Evolutionary conservation across 2,888 invertebrate genomes (phyloP).

Genomic region (Ecdyonurus torrentis): DNA sequence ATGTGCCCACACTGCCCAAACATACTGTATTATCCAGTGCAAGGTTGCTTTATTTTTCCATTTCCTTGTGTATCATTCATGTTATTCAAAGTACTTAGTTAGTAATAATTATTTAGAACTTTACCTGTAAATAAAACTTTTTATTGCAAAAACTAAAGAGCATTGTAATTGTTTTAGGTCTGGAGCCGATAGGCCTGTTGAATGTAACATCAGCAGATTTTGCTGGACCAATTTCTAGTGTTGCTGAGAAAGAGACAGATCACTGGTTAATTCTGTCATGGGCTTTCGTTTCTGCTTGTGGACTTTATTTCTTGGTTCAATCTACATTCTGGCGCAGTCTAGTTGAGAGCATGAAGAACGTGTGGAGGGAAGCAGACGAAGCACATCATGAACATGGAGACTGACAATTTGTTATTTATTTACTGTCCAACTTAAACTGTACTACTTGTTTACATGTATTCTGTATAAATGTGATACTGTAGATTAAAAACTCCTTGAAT

Average conservation of each 20-base stretch:
- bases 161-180: slow-evolving; percentile 25
- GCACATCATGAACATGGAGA: slow-evolving; percentile 65
- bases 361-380: slow-evolving; percentile 68
- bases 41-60: too few relatives aligned
- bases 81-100: too few relatives aligned
- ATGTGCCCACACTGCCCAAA: too few relatives aligned
- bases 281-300: slow-evolving; percentile 62
- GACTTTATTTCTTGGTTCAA: slow-evolving; percentile 56
- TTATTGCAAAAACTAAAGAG: too few relatives aligned
- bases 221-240: slow-evolving; percentile 61
- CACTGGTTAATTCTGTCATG: slow-evolving; percentile 69
- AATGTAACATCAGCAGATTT: slow-evolving; percentile 60
- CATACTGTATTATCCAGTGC: too few relatives aligned
- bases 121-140: not conserved
- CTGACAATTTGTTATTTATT: too few relatives aligned
- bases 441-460: too few relatives aligned
- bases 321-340: slow-evolving; percentile 63
- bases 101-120: too few relatives aligned
- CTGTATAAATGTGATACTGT: too few relatives aligned
- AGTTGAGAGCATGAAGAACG: slow-evolving; percentile 66
- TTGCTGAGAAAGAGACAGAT: slow-evolving; percentile 60
- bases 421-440: too few relatives aligned
- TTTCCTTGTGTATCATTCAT: too few relatives aligned
- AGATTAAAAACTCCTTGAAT: too few relatives aligned
- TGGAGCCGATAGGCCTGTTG: slow-evolving; percentile 41